Conservation (phyloP, 2,888 invertebrate species). For the Ophion ellenae region DNA sequence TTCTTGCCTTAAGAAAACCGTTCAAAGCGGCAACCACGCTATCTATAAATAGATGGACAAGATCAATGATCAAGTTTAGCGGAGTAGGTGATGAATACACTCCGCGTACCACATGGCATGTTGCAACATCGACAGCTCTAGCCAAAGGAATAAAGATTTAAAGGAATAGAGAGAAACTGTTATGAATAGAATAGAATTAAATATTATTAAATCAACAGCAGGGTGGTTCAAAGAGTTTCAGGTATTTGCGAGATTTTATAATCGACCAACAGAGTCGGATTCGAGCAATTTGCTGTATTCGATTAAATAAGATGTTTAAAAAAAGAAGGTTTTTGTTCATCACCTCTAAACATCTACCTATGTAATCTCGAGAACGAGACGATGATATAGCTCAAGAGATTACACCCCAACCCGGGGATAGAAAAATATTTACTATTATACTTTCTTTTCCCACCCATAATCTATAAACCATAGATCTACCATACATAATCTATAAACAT, state of each 20-base stretch:
- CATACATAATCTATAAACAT: neutral
- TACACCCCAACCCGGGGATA: conserved; percentile 29
- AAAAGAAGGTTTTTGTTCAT: neutral
- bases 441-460: conserved; percentile 2
- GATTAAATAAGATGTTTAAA: neutral
- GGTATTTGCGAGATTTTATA: conserved; percentile 6
- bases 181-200: conserved; percentile 24
- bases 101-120: conserved; percentile 45
- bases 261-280: conserved; percentile 1
- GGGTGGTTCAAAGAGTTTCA: conserved; percentile 44
- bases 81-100: conserved; percentile 41
- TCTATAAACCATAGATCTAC: neutral
- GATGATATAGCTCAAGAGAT: conserved; percentile 37
- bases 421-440: conserved; percentile 29
- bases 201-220: conserved; percentile 52
- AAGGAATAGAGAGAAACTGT: too few species aligned
- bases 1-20: conserved; percentile 53
- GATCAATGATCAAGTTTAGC: conserved; percentile 25
- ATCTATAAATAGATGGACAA: conserved; percentile 50
- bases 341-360: conserved; percentile 25
- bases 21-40: conserved; percentile 50
- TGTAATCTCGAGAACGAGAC: conserved; percentile 41
- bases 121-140: conserved; percentile 41
- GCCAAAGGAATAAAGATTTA: conserved; percentile 35
- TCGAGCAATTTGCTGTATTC: conserved; percentile 31